These are phyloP conservation scores for Pomacea maculata DNA, from an alignment of 1,140 invertebrate species.

Conservation along the genomic window DNA sequence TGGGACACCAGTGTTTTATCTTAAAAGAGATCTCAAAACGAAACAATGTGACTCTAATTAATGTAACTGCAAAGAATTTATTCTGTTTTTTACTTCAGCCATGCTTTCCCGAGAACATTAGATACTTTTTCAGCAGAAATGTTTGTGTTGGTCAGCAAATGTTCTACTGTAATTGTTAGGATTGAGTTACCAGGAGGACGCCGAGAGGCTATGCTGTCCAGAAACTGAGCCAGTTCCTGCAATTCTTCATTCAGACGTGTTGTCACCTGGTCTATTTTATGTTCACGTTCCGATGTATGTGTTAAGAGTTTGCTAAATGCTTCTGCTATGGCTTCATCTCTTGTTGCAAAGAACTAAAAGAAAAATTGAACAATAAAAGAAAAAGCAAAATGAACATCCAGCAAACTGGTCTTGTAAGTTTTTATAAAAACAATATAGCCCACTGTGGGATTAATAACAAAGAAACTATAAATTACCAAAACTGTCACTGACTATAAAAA, in stretches of 20 bases:
- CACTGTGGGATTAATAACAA: not conserved
- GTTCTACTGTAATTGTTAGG: too few relatives aligned
- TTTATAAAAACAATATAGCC: not conserved
- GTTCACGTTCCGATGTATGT: slow-evolving; percentile 49
- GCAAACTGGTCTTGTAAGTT: not conserved
- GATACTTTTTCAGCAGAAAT: too few relatives aligned
- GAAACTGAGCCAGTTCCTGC: slow-evolving; percentile 44
- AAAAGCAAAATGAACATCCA: not conserved
- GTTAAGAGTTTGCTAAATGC: slow-evolving; percentile 48
- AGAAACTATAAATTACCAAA: not conserved
- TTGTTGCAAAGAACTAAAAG: slow-evolving; percentile 44
- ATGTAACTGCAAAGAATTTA: too few relatives aligned
- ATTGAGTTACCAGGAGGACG: slow-evolving; percentile 46
- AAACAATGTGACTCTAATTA: too few relatives aligned
- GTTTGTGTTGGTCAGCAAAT: too few relatives aligned
- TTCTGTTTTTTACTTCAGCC: not conserved
- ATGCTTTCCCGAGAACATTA: too few relatives aligned
- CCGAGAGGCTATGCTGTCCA: slow-evolving; percentile 55
- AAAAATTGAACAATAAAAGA: slow-evolving; percentile 2
- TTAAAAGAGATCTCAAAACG: too few relatives aligned
- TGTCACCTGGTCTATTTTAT: slow-evolving; percentile 53
- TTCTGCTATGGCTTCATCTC: slow-evolving; percentile 49
- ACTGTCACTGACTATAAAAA: not conserved
- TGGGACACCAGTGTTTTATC: too few relatives aligned
- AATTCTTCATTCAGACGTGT: slow-evolving; percentile 51